phyloP scores from a whole-genome alignment of 2,888 invertebrate genomes.

The Pterobdella sp. region DNA sequence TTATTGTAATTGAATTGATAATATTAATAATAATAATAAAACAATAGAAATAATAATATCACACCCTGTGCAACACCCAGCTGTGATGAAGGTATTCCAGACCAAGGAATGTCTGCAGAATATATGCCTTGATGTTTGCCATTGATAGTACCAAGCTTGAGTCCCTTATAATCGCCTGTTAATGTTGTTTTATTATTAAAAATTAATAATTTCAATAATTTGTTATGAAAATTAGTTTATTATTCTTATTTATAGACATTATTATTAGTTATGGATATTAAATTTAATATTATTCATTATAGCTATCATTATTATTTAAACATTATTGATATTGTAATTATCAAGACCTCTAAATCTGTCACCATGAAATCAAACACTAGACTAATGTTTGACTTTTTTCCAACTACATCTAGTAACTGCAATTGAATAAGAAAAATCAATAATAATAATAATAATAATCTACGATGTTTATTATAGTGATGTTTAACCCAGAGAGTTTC shows the following conservation, averaged over 20 bases:
- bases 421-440: too few species aligned
- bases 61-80: conserved; percentile 85
- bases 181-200: conserved; percentile 1
- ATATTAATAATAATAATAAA: too few species aligned
- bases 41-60: too few species aligned
- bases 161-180: conserved; percentile 42
- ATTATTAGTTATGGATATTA: conserved; percentile 10
- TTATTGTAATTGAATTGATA: too few species aligned
- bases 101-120: conserved; percentile 86
- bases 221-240: background rate
- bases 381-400: conserved; percentile 94
- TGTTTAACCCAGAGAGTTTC: conserved; percentile 32
- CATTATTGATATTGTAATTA: conserved; percentile 3
- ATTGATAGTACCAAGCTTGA: conserved; percentile 56
- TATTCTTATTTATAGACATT: conserved; percentile 5
- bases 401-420: conserved; percentile 76
- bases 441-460: too few species aligned
- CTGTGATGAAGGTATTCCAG: conserved; percentile 86
- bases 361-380: conserved; percentile 99
- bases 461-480: too few species aligned
- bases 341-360: conserved; percentile 83
- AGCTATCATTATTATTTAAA: background rate
- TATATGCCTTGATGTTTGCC: conserved; percentile 88
- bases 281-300: background rate
- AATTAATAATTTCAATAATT: conserved; percentile 10